Conservation (phyloP, 2,797 vertebrate genomes). For the Hydrocynus forskahlii region DNA sequence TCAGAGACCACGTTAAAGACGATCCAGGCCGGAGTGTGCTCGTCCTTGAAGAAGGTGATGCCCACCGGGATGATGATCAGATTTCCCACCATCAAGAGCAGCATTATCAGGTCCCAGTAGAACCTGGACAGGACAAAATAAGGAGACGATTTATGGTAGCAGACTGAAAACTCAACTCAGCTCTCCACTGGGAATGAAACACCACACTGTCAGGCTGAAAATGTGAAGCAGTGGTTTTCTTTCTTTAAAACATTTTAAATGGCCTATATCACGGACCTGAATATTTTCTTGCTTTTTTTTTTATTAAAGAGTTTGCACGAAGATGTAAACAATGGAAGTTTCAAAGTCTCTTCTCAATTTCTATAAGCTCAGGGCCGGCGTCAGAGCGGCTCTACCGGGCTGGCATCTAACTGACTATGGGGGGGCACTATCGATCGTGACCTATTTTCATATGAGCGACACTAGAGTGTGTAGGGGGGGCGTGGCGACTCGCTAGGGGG, state of each 20-base stretch:
- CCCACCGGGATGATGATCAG: slow-evolving; percentile 99
- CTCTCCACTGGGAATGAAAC: background rate
- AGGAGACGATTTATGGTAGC: background rate
- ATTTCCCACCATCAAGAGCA: slow-evolving; percentile 98
- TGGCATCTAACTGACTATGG: too few relatives aligned
- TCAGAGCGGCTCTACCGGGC: too few relatives aligned
- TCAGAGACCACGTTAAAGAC: slow-evolving; percentile 99
- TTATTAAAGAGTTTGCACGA: too few relatives aligned
- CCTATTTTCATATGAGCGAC: too few relatives aligned
- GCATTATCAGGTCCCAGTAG: slow-evolving; percentile 99
- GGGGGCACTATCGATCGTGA: too few relatives aligned
- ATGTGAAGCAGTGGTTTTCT: background rate
- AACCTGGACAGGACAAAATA: slow-evolving; percentile 80
- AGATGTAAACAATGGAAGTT: too few relatives aligned
- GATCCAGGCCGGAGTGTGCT: slow-evolving; percentile 98
- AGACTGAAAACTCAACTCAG: background rate
- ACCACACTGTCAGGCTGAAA: background rate
- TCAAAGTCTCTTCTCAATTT: too few relatives aligned
- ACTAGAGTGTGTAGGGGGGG: too few relatives aligned
- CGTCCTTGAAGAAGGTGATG: slow-evolving; percentile 99
- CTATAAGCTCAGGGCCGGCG: too few relatives aligned
- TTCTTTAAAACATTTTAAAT: background rate
- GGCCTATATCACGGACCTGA: background rate
- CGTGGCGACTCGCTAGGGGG: too few relatives aligned
- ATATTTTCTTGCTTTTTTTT: background rate